Base-by-base conservation (phyloP, 2,888 invertebrate species). In the Chrysotoxum bicinctum region DNA sequence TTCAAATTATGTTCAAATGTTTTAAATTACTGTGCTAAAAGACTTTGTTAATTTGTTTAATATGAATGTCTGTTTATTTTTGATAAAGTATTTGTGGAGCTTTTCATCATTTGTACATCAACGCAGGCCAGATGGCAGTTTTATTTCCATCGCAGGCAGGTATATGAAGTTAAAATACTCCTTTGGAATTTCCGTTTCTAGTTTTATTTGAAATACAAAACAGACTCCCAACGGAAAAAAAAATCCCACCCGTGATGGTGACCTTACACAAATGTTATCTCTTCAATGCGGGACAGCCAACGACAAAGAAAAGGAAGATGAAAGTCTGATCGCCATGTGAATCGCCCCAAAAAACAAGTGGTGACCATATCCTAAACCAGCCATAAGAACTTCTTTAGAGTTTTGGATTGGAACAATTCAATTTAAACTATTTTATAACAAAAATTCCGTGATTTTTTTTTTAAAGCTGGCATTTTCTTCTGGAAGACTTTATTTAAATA, bases 161-260 rank as follows among this genome's bases (percentile, higher is more conserved):
- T 45, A 43, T 9, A 26, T 14, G 26, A 69, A 56, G 30, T 73
- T 16, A n/a, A 19, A 60, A 45, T 60, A 50, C 40, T 74, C 74
- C 56, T 37, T 45, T 70, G 83, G 83, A 78, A 83, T 78, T 74
- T 83, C 73, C 78, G 48, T 74, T 78, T 74, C 78, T 74, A 78
- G 73, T 83, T 76, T 64, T 35, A 32, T 54, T 62, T 12, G 1
- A 19, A 62, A 16, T 52, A 77, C 21, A 54, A 72, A 68, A 26
- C 40, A 72, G 52, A 73, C 58, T 16, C 70, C 48, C 43, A 40
- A 30, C 50, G 43, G 2, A n/a, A n/a, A 52, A 26, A 52, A 54
- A 54, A 2, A 4, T 16, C 60, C 48, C 72, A 68, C 54, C 82
- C 82, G 5, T 62, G 23, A 37, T 73, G 82, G 54, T 77, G 37